These are phyloP conservation scores for Xiphophorus couchianus DNA, from an alignment of 2,113 vertebrate species.

Conservation along the genomic window DNA sequence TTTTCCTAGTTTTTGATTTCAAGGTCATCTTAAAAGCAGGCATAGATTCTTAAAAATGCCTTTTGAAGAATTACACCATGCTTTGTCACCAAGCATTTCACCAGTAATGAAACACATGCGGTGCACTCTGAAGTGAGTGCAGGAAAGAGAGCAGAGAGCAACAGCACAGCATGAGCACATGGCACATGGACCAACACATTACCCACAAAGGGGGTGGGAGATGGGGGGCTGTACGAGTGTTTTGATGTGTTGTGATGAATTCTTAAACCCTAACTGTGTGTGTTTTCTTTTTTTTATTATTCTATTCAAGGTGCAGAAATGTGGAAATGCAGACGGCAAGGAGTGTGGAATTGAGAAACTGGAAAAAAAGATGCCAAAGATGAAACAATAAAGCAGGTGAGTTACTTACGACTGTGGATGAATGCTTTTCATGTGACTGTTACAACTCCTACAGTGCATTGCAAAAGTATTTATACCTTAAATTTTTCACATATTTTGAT, in stretches of 20 bases:
- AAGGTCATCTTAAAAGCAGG: conserved; percentile 22
- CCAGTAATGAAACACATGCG: conserved; percentile 21
- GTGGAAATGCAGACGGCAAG: conserved; percentile 37
- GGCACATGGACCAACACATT: conserved; percentile 40
- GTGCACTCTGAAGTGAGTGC: conserved; percentile 36
- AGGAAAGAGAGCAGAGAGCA: conserved; percentile 34
- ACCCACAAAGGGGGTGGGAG: conserved; percentile 20
- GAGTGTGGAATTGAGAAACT: conserved; percentile 51
- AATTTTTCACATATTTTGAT: neutral
- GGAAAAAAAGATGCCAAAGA: conserved; percentile 57
- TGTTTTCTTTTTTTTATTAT: conserved; percentile 18
- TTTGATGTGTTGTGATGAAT: conserved; percentile 53
- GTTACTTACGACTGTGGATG: conserved; percentile 13
- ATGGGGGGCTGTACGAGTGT: conserved; percentile 20
- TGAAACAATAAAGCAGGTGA: conserved; percentile 70
- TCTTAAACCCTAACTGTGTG: conserved; percentile 13
- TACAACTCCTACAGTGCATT: neutral
- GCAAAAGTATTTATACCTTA: neutral
- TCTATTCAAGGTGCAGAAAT: conserved; percentile 60
- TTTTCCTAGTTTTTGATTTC: neutral
- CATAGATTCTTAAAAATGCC: neutral
- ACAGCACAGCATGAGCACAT: conserved; percentile 47
- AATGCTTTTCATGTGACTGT: conserved; percentile 4
- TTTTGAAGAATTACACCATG: conserved; percentile 9
- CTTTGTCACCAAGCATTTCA: conserved; percentile 25